Percentiles rank a stretch among this genome's conserved stretches.
Conservation (phyloP, 2,797 vertebrate genomes). For the Kryptopterus vitreolus region DNA sequence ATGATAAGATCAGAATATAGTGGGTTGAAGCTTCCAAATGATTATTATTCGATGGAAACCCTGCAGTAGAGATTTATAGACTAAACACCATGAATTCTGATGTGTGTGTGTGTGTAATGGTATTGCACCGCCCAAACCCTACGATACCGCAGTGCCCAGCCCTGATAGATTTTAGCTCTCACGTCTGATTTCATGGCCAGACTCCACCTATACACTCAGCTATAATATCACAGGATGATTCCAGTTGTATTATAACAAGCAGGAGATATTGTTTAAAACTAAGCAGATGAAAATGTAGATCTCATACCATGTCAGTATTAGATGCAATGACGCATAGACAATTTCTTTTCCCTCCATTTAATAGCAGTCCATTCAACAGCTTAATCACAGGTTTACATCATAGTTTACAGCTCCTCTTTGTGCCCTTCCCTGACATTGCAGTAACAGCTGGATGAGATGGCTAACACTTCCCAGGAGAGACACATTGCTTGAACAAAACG, state of each 20-base stretch:
- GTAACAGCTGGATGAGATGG: neutral
- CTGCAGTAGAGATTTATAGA: neutral
- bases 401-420: neutral
- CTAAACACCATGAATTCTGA: neutral
- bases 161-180: neutral
- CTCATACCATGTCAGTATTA: conserved; percentile 25
- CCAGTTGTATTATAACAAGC: neutral
- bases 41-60: neutral
- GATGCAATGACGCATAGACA: neutral
- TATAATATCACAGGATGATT: neutral
- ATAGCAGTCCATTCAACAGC: neutral
- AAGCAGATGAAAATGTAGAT: neutral
- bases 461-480: conserved; percentile 11
- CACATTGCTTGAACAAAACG: neutral
- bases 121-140: too few species aligned
- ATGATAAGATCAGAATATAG: neutral
- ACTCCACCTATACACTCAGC: neutral
- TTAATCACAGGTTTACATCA: neutral
- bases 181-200: neutral
- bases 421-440: conserved; percentile 26
- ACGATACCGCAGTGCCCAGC: neutral
- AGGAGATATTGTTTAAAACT: neutral
- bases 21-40: neutral
- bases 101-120: too few species aligned
- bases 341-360: neutral